These are phyloP conservation scores for Gymnoscopelus braueri DNA, from an alignment of 2,797 vertebrate species.

Conservation along the genomic window DNA sequence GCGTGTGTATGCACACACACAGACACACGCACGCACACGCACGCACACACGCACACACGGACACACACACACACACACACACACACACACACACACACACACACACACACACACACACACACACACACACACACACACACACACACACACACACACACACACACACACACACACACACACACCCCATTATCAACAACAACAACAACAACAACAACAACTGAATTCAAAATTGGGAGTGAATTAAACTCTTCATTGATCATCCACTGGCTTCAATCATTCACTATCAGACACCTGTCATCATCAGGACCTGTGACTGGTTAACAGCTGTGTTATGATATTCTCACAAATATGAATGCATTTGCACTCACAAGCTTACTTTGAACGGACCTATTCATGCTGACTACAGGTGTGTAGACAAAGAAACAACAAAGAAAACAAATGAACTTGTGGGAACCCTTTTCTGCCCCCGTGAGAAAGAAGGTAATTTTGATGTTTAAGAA, in stretches of 20 bases:
- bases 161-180: conserved; percentile 13
- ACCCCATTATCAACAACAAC: conserved; percentile 26
- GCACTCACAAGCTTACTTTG: conserved; percentile 28
- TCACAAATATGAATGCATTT: conserved; percentile 20
- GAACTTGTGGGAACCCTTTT: no score
- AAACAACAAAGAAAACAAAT: no score
- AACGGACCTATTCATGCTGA: not conserved
- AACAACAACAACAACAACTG: conserved; percentile 17
- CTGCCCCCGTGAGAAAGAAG: no score
- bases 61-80: not conserved
- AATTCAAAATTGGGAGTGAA: conserved; percentile 25
- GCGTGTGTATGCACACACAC: not conserved
- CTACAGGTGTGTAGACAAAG: conserved; percentile 15
- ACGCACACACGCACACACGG: not conserved
- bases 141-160: conserved; percentile 8
- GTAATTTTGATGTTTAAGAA: no score
- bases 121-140: conserved; percentile 19
- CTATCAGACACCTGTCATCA: not conserved
- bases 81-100: not conserved
- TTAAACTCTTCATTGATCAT: not conserved
- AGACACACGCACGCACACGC: not conserved
- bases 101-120: conserved; percentile 25
- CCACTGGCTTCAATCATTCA: not conserved
- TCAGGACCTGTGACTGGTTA: not conserved
- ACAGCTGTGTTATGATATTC: conserved; percentile 7